Conservation (phyloP, 2,797 vertebrate species). For the Amazonetta brasiliensis region DNA sequence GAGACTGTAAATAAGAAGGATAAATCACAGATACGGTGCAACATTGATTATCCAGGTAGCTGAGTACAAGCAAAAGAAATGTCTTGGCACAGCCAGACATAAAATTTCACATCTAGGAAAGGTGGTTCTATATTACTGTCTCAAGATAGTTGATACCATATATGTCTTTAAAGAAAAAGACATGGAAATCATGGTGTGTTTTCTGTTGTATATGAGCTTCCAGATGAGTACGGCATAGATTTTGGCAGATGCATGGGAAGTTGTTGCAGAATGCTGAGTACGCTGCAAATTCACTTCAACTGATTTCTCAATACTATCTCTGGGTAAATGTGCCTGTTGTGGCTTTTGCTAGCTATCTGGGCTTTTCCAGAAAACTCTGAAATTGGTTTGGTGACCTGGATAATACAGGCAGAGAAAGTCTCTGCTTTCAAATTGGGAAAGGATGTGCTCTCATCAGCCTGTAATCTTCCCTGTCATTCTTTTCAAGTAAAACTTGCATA, state of each 20-base stretch:
- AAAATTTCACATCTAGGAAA: too few relatives aligned
- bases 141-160: neutral
- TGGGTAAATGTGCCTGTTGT: neutral
- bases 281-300: neutral
- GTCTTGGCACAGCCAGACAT: too few relatives aligned
- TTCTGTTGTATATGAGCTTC: neutral
- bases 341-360: neutral
- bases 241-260: neutral
- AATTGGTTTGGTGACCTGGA: neutral
- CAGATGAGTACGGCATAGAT: fast-evolving
- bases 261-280: neutral
- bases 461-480: too few relatives aligned
- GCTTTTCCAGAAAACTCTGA: neutral
- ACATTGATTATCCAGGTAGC: too few relatives aligned
- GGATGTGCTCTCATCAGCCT: neutral
- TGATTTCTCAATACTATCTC: neutral
- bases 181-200: neutral
- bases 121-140: neutral
- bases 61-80: too few relatives aligned
- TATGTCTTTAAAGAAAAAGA: neutral
- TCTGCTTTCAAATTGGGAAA: neutral
- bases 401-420: neutral
- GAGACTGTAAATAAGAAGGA: too few relatives aligned
- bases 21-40: too few relatives aligned
- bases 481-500: too few relatives aligned